Conservation (phyloP, 2,113 vertebrate species). For the Tricholaema leucomelas region DNA sequence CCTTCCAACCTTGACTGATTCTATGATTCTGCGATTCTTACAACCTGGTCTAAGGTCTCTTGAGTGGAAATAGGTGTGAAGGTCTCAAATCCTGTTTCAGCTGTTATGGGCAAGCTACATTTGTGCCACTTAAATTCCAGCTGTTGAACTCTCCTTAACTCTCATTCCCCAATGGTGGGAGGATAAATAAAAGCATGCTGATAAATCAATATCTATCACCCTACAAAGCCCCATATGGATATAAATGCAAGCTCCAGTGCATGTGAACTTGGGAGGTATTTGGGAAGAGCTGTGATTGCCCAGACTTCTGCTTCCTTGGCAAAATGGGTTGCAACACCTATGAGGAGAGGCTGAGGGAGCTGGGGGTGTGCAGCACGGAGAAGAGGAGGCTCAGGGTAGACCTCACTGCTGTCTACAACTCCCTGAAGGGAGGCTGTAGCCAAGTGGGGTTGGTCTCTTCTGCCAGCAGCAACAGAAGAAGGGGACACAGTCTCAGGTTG, state of each 20-base stretch:
- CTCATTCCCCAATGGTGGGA: not conserved
- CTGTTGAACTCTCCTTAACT: not conserved
- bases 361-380: no score
- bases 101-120: not conserved
- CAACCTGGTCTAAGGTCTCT: not conserved
- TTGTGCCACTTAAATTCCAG: not conserved
- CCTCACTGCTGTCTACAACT: no score
- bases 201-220: not conserved
- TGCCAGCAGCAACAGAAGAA: no score
- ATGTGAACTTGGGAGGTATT: not conserved
- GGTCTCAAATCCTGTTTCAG: not conserved
- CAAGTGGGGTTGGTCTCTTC: no score
- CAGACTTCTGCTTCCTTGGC: not conserved
- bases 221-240: not conserved
- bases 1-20: no score
- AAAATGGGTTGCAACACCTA: not conserved
- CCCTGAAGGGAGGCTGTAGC: no score
- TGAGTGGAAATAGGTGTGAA: not conserved
- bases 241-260: fast-evolving
- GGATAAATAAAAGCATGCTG: not conserved
- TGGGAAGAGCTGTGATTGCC: not conserved
- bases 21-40: no score
- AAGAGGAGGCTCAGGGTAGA: no score
- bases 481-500: no score
- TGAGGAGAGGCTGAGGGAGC: no score